Conservation (phyloP, 2,888 invertebrate species). For the Vesta saturnalis region DNA sequence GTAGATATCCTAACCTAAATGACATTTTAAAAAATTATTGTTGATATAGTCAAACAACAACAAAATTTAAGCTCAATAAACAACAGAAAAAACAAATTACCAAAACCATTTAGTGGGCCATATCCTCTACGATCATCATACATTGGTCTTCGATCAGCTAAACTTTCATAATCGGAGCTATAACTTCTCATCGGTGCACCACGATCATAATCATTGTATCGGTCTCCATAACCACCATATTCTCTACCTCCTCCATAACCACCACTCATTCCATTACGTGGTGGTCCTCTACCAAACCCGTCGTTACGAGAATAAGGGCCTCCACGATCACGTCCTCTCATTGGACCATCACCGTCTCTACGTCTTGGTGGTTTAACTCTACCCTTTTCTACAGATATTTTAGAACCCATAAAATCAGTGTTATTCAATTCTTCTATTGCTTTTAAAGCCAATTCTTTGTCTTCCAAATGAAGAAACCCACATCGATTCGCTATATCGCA, state of each 20-base stretch:
- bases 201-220: slow-evolving; percentile 60
- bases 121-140: slow-evolving; percentile 47
- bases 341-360: slow-evolving; percentile 63
- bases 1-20: no score
- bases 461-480: slow-evolving; percentile 93
- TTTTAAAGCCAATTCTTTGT: slow-evolving; percentile 81
- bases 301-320: slow-evolving; percentile 58
- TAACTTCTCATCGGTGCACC: slow-evolving; percentile 34
- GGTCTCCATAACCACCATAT: slow-evolving; percentile 23
- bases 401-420: slow-evolving; percentile 82
- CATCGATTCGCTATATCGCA: slow-evolving; percentile 95
- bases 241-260: slow-evolving; percentile 28
- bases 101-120: slow-evolving; percentile 46
- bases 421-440: slow-evolving; percentile 86
- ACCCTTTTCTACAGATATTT: slow-evolving; percentile 86
- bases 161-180: slow-evolving; percentile 28
- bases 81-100: no score
- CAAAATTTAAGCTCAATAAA: background rate
- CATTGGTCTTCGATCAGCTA: slow-evolving; percentile 42
- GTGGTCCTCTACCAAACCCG: slow-evolving; percentile 45
- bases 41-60: slow-evolving; percentile 7
- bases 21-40: no score
- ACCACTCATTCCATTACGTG: slow-evolving; percentile 42
- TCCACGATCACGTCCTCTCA: slow-evolving; percentile 63
- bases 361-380: slow-evolving; percentile 77